A percentile compares a stretch with the other conserved stretches of the same genome.
Evolutionary conservation across 1,140 invertebrate genomes (phyloP).

Genomic region (Agraylea sexmaculata): DNA sequence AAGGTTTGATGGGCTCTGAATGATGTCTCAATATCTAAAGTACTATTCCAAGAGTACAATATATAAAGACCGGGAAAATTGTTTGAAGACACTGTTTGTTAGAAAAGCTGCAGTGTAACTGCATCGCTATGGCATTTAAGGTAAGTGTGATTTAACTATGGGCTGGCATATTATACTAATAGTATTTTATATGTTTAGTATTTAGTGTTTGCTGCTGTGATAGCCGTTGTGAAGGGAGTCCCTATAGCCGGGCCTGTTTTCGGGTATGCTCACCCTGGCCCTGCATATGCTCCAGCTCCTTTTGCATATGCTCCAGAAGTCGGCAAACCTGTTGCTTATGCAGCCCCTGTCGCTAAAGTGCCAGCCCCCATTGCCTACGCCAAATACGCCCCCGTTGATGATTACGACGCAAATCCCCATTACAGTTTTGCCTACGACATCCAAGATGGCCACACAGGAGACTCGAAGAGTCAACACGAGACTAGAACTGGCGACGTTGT

Average conservation of each 20-base stretch:
- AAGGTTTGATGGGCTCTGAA: neutral
- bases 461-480: slow-evolving; percentile 40
- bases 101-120: slow-evolving; percentile 1
- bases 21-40: too few relatives aligned
- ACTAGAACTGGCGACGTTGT: slow-evolving; percentile 49
- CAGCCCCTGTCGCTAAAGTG: slow-evolving; percentile 10
- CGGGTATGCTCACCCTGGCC: neutral
- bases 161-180: neutral
- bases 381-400: slow-evolving; percentile 33
- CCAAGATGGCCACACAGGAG: slow-evolving; percentile 47
- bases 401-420: slow-evolving; percentile 50
- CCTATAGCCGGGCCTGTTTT: slow-evolving; percentile 1
- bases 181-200: neutral
- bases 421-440: slow-evolving; percentile 57
- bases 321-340: slow-evolving; percentile 20
- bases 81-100: neutral
- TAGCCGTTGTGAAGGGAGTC: slow-evolving; percentile 4
- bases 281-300: neutral
- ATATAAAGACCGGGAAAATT: neutral
- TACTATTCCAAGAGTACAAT: too few relatives aligned
- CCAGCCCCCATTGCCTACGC: slow-evolving; percentile 28
- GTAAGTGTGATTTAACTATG: neutral
- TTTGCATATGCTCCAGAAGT: too few relatives aligned
- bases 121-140: slow-evolving; percentile 1
- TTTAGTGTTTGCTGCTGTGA: slow-evolving; percentile 2